Conservation (phyloP, 2,888 invertebrate genomes). For the Gnatocerus cornutus region DNA sequence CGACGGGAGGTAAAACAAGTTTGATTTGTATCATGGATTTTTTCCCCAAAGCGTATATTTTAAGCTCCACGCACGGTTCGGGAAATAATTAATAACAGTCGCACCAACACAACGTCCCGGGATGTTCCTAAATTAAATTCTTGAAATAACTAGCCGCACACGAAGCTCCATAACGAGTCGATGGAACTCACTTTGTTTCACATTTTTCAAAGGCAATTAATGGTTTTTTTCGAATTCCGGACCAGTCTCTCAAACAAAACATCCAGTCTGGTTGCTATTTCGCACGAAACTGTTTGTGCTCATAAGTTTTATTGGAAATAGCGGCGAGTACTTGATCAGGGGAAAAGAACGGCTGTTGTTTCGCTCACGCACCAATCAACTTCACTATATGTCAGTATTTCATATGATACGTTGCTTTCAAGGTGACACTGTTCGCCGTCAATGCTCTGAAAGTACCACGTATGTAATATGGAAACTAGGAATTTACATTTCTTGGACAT, state of each 20-base stretch:
- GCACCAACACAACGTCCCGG: constrained; percentile 28
- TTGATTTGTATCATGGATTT: constrained; percentile 57
- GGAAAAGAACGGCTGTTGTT: constrained; percentile 55
- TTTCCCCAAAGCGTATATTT: constrained; percentile 41
- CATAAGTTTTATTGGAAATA: constrained; percentile 56
- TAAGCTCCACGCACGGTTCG: constrained; percentile 29
- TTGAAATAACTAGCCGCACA: constrained; percentile 58
- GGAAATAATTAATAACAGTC: constrained; percentile 42
- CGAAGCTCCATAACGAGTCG: constrained; percentile 48
- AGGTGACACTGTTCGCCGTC: constrained; percentile 24
- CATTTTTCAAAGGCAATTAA: constrained; percentile 42
- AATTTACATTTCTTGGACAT: constrained; percentile 26
- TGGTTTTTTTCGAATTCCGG: constrained; percentile 33
- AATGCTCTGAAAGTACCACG: constrained; percentile 7
- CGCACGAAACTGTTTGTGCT: constrained; percentile 56
- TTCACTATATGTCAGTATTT: constrained; percentile 41
- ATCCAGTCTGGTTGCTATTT: constrained; percentile 54
- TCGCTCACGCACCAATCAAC: constrained; percentile 59
- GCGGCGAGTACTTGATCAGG: constrained; percentile 53
- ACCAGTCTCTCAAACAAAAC: constrained; percentile 42
- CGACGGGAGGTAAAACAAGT: constrained; percentile 65
- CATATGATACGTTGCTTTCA: constrained; percentile 36
- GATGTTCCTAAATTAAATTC: constrained; percentile 55
- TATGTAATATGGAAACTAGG: background rate
- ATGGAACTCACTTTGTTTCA: constrained; percentile 26